Conservation (phyloP, 2,113 vertebrate species). For the Psilopogon haemacephalus region DNA sequence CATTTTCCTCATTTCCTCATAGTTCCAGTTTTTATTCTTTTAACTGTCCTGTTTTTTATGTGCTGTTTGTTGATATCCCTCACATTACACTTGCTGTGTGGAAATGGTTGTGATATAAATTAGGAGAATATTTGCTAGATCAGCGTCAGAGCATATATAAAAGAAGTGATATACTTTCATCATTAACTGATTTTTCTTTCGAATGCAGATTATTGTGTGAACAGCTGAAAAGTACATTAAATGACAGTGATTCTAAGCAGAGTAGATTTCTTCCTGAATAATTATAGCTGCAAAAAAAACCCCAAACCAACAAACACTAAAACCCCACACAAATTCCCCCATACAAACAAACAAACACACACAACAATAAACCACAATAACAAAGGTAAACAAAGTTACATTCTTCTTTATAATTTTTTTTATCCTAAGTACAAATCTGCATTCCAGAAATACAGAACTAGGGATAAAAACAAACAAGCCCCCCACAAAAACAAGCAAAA, state of each 20-base stretch:
- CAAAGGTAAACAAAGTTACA: neutral
- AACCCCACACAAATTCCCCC: no score
- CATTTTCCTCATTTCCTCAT: neutral
- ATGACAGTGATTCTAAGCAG: neutral
- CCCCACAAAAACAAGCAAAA: no score
- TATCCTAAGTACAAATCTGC: neutral
- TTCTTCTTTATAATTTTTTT: neutral
- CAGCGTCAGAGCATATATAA: neutral
- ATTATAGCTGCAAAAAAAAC: neutral
- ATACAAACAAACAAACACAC: neutral
- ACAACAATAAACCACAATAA: neutral
- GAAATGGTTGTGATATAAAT: neutral
- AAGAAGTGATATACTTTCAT: neutral
- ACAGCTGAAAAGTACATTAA: neutral
- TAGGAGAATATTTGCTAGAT: neutral
- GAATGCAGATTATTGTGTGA: neutral
- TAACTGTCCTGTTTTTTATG: neutral
- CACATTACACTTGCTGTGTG: neutral
- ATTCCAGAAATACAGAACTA: neutral
- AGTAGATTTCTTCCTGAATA: neutral
- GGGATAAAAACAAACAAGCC: fast-evolving
- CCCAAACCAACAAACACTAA: no score
- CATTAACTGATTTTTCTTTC: neutral
- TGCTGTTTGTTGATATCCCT: neutral
- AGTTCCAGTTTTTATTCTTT: neutral